Percentiles rank a stretch among this genome's conserved stretches.
These are phyloP conservation scores for Oxystoma pomonae DNA, from an alignment of 2,888 invertebrate species.

Conservation along the genomic window DNA sequence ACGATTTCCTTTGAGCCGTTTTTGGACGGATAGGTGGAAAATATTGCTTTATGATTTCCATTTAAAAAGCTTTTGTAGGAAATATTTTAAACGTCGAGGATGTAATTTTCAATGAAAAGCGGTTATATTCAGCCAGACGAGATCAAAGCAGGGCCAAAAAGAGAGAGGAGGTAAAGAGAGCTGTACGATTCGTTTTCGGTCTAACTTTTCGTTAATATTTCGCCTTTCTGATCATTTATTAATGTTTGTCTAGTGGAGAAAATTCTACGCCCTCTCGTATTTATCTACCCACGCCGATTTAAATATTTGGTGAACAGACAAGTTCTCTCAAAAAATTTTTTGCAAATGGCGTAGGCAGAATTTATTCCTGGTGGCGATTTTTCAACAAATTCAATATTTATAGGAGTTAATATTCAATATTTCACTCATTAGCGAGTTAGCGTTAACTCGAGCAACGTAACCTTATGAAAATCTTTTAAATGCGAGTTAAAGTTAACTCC, in stretches of 20 bases:
- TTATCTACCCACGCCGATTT: too few species aligned
- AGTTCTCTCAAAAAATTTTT: too few species aligned
- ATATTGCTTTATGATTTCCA: conserved; percentile 34
- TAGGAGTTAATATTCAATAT: too few species aligned
- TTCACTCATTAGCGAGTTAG: too few species aligned
- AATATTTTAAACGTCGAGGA: conserved; percentile 35
- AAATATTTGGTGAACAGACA: too few species aligned
- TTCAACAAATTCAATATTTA: too few species aligned
- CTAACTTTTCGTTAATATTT: conserved; percentile 20
- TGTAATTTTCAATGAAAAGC: conserved; percentile 34
- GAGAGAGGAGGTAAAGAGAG: conserved; percentile 15
- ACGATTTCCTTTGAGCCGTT: conserved; percentile 31
- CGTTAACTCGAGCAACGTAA: too few species aligned
- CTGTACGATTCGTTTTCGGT: conserved; percentile 1
- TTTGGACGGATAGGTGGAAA: conserved; percentile 30
- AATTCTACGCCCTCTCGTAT: neutral
- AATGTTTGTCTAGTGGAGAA: conserved; percentile 13
- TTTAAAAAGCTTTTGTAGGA: conserved; percentile 32
- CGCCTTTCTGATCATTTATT: conserved; percentile 20
- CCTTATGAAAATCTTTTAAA: too few species aligned
- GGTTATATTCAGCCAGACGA: conserved; percentile 28
- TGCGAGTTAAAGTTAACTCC: too few species aligned
- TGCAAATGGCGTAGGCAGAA: too few species aligned
- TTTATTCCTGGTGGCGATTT: too few species aligned
- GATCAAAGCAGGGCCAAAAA: conserved; percentile 20